Conservation (phyloP, 1,140 invertebrate genomes). For the Hermetia illucens region DNA sequence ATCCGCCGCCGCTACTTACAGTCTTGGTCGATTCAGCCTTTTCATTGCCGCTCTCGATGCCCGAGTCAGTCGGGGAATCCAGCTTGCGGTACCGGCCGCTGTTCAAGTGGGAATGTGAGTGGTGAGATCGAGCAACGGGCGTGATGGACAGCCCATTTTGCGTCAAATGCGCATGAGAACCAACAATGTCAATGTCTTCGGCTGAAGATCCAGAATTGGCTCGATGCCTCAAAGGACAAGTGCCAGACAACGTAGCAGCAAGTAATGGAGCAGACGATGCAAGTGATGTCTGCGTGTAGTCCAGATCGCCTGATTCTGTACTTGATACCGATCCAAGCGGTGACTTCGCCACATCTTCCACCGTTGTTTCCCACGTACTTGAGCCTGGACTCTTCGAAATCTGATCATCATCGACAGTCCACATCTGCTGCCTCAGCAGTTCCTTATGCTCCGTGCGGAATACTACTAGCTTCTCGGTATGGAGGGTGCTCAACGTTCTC, state of each 20-base stretch:
- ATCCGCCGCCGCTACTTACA: slow-evolving; percentile 49
- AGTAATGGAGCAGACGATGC: slow-evolving; percentile 46
- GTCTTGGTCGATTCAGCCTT: slow-evolving; percentile 56
- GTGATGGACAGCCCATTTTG: slow-evolving; percentile 51
- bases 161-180: slow-evolving; percentile 45
- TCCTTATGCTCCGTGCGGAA: slow-evolving; percentile 82
- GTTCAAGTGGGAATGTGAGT: slow-evolving; percentile 22
- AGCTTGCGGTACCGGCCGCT: slow-evolving; percentile 54
- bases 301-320: slow-evolving; percentile 47
- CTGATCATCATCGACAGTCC: slow-evolving; percentile 46
- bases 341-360: slow-evolving; percentile 67
- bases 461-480: slow-evolving; percentile 88
- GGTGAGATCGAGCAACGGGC: slow-evolving; percentile 39
- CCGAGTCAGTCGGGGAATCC: slow-evolving; percentile 81
- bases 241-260: slow-evolving; percentile 60
- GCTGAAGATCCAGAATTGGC: slow-evolving; percentile 65
- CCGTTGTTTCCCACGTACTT: slow-evolving; percentile 50
- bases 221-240: slow-evolving; percentile 47
- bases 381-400: slow-evolving; percentile 41
- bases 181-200: slow-evolving; percentile 48
- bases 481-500: slow-evolving; percentile 85
- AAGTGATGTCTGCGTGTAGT: slow-evolving; percentile 39
- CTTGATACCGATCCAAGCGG: slow-evolving; percentile 74
- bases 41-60: slow-evolving; percentile 84
- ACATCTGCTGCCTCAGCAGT: slow-evolving; percentile 53